Conservation (phyloP, 2,888 invertebrate genomes). For the Metacarcinus magister region DNA sequence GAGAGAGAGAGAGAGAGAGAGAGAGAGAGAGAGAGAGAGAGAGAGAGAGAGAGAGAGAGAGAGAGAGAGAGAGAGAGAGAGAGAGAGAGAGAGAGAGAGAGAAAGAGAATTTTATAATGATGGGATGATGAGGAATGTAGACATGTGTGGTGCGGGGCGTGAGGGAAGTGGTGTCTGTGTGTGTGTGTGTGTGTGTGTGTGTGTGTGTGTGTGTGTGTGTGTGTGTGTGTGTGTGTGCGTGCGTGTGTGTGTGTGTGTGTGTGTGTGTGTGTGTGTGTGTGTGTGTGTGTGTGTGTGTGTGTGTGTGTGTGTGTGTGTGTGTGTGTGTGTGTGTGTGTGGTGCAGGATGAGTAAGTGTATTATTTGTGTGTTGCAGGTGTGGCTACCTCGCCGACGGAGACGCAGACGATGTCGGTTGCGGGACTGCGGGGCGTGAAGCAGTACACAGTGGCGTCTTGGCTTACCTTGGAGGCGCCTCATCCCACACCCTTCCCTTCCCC, state of each 20-base stretch:
- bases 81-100: constrained; percentile 38
- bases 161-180: constrained; percentile 31
- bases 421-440: constrained; percentile 63
- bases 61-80: background rate
- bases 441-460: constrained; percentile 69
- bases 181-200: constrained; percentile 64
- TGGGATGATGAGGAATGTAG: background rate
- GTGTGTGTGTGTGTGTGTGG: background rate
- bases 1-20: background rate
- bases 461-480: constrained; percentile 61
- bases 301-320: constrained; percentile 19
- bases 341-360: background rate
- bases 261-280: constrained; percentile 34
- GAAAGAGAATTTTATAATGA: background rate
- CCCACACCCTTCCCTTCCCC: background rate
- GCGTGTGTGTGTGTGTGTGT: background rate
- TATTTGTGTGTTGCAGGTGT: constrained; percentile 57
- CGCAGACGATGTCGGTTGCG: constrained; percentile 69
- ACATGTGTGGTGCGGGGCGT: constrained; percentile 3
- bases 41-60: background rate
- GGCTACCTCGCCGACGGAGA: constrained; percentile 74
- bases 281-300: constrained; percentile 51
- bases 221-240: background rate
- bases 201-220: constrained; percentile 47
- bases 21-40: constrained; percentile 35